phyloP scores from a whole-genome alignment of 2,797 vertebrate species.

The Microctenopoma lineatum region DNA sequence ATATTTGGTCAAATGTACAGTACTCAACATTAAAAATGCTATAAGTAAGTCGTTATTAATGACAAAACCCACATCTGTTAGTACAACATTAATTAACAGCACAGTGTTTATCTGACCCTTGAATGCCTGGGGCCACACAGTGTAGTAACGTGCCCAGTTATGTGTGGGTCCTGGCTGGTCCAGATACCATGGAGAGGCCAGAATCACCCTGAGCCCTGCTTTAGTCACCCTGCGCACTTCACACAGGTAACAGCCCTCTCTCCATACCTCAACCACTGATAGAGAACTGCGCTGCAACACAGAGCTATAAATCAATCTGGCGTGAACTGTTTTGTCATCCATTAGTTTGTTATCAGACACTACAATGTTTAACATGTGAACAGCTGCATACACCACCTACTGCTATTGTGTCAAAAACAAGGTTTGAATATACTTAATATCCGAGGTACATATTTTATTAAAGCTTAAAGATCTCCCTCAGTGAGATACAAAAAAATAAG shows the following conservation, averaged over 20 bases:
- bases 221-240: conserved; percentile 85
- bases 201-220: conserved; percentile 87
- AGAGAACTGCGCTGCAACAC: conserved; percentile 84
- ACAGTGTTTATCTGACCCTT: conserved; percentile 81
- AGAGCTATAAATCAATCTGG: conserved; percentile 48
- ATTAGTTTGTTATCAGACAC: conserved; percentile 5
- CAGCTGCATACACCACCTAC: too few species aligned
- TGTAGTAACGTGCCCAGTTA: conserved; percentile 89
- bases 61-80: conserved; percentile 43
- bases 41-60: background rate
- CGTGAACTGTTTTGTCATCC: conserved; percentile 1
- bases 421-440: too few species aligned
- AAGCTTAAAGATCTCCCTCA: too few species aligned
- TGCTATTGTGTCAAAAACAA: too few species aligned
- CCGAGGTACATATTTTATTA: too few species aligned
- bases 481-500: too few species aligned
- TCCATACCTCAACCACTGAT: conserved; percentile 94
- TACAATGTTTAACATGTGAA: background rate
- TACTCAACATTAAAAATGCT: too few species aligned
- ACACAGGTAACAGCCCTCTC: conserved; percentile 80
- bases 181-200: conserved; percentile 95
- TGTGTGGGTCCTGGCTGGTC: conserved; percentile 89
- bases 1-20: background rate
- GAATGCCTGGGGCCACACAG: conserved; percentile 89
- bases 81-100: conserved; percentile 43